Evolutionary conservation across 2,888 invertebrate species (phyloP), one percentile per base, ranked within the genome.

Genomic region (Hipparchia semele): DNA sequence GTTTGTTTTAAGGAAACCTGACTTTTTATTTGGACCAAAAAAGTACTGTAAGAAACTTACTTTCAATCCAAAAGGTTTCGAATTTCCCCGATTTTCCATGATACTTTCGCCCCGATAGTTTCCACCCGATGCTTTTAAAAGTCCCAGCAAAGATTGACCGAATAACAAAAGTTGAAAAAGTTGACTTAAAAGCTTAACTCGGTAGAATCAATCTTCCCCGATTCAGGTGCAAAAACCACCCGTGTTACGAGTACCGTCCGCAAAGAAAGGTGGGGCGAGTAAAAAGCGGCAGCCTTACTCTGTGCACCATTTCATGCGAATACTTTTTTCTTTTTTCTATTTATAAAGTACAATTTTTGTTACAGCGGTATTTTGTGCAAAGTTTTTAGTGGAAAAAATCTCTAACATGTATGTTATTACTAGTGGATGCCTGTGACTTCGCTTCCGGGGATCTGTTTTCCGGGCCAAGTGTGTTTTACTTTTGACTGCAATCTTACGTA

Each of bases 191-290:
- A 76, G 76, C 76, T 76, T 72, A 76, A 74, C 75, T 73, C 71
- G 71, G 72, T 70, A 64, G 70, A 73, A 73, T 73, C 73, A 81
- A 84, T 86, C 82, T 80, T 84, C 82, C 81, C 82, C 81, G 87
- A 88, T 74, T 58, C 76, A 76, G 72, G 74, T 76, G 65, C n/a
- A 74, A 76, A 76, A 72, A 72, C 70, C 70, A 39, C 46, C 60
- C 71, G 68, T 70, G 39, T 7, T 49, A 49, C 49, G 49, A 7
- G 73, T 73, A 72, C 70, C 45, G 65, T 56, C 70, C 68, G 71
- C 68, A 68, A 53, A 74, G 68, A 72, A 68, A 72, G 62, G 72
- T 67, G 49, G 74, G 67, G 69, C 53, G 69, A 62, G 67, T 68
- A 68, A 64, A 70, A 68, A 68, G 64, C 53, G 51, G 53, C 12